A percentile compares a stretch with the other conserved stretches of the same genome.
Evolutionary conservation across 2,797 vertebrate species (phyloP).

Genomic region (Coluber constrictor): DNA sequence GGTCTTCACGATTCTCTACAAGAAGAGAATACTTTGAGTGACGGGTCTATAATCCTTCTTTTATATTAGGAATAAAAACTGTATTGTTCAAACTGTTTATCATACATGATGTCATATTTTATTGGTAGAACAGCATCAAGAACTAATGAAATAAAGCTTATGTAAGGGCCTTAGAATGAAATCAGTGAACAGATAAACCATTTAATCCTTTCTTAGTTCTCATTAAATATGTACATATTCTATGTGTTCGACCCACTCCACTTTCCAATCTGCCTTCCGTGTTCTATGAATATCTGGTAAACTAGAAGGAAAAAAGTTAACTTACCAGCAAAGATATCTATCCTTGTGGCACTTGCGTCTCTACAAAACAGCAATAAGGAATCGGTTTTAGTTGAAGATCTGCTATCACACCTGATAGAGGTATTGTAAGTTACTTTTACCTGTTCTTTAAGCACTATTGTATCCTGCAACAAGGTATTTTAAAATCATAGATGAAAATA

Average conservation of each 20-base stretch:
- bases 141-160: neutral
- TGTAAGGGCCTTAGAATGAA: neutral
- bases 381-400: neutral
- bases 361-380: constrained; percentile 71
- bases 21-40: constrained; percentile 44
- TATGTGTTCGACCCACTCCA: neutral
- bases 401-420: neutral
- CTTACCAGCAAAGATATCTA: constrained; percentile 95
- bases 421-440: neutral
- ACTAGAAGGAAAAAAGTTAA: constrained; percentile 25
- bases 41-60: neutral
- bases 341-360: constrained; percentile 95
- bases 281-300: neutral
- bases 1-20: constrained; percentile 83
- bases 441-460: neutral
- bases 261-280: neutral
- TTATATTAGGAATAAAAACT: neutral
- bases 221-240: neutral
- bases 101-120: neutral
- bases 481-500: neutral
- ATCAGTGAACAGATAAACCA: neutral
- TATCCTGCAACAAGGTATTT: neutral
- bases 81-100: neutral
- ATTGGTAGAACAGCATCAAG: neutral
- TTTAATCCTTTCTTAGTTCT: neutral